phyloP scores from a whole-genome alignment of 2,113 vertebrate species.

The Choloepus hoffmanni region DNA sequence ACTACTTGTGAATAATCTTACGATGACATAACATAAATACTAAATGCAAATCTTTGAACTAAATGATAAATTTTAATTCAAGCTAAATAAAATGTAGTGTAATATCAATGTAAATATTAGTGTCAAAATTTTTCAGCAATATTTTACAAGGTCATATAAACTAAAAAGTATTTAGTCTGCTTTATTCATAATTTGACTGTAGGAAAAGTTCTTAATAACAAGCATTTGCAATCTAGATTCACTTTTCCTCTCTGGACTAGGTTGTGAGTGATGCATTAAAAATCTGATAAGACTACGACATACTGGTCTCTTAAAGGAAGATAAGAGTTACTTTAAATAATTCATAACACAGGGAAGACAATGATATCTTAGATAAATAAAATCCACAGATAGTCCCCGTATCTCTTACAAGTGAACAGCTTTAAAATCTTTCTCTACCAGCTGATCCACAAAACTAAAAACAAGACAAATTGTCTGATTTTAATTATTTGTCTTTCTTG shows the following conservation, averaged over 20 bases:
- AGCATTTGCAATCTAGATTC: neutral
- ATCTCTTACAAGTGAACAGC: neutral
- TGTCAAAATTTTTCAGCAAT: neutral
- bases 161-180: neutral
- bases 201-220: slow-evolving; percentile 8
- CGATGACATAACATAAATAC: neutral
- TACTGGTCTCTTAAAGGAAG: neutral
- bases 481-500: slow-evolving; percentile 37
- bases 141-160: neutral
- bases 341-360: neutral
- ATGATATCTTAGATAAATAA: slow-evolving; percentile 3
- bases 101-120: neutral
- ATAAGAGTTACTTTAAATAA: slow-evolving; percentile 22
- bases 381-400: neutral
- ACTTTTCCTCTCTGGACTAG: neutral
- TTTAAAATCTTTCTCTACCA: neutral
- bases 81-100: slow-evolving; percentile 43
- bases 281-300: neutral
- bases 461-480: neutral
- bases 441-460: slow-evolving; percentile 35
- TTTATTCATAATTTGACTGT: neutral
- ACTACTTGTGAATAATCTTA: slow-evolving; percentile 28
- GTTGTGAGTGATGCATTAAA: neutral
- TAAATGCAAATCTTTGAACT: slow-evolving; percentile 18
- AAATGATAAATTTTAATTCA: neutral